Conservation (phyloP, 2,113 vertebrate genomes). For the Hylia prasina region DNA sequence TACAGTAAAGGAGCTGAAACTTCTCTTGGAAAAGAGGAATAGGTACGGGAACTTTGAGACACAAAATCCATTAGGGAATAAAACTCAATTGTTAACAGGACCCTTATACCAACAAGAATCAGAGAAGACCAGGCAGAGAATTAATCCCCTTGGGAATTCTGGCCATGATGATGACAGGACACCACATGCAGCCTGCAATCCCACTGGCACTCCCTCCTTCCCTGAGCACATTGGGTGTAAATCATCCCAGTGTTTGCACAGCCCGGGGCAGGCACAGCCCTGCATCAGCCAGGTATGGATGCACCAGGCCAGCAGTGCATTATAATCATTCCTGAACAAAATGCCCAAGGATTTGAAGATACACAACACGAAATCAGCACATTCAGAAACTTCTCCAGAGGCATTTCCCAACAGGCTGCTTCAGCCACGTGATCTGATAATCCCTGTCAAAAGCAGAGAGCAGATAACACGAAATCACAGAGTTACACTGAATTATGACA, state of each 20-base stretch:
- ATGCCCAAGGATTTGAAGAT: background rate
- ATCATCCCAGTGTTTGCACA: background rate
- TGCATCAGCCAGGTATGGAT: background rate
- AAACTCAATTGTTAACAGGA: background rate
- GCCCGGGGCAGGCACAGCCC: background rate
- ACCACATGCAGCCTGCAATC: background rate
- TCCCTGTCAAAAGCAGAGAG: background rate
- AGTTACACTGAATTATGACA: background rate
- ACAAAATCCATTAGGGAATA: background rate
- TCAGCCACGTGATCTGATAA: background rate
- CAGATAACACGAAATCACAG: background rate
- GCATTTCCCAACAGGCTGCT: background rate
- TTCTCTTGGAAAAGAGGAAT: background rate
- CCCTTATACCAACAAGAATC: fast-evolving
- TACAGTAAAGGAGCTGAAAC: background rate
- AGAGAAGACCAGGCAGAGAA: background rate
- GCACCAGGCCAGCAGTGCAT: background rate
- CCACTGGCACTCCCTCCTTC: background rate
- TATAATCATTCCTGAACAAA: background rate
- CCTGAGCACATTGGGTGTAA: fast-evolving
- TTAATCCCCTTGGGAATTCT: background rate
- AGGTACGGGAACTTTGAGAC: background rate
- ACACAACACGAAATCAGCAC: background rate
- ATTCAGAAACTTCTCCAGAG: background rate
- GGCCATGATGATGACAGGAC: background rate